Conservation (phyloP, 2,113 vertebrate species). For the Fulica atra region DNA sequence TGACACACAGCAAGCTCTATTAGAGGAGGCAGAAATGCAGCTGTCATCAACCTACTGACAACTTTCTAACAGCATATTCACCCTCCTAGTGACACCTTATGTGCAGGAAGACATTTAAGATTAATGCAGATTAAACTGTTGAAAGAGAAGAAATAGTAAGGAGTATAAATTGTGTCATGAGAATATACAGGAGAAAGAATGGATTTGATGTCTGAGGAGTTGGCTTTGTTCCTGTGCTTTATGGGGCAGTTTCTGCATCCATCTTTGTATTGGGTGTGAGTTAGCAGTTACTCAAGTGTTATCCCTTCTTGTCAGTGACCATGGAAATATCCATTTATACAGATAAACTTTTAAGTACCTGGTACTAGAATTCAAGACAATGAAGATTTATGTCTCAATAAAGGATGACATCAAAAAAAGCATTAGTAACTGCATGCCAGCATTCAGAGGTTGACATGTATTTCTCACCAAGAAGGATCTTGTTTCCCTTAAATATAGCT, state of each 20-base stretch:
- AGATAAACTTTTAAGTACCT: background rate
- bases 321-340: background rate
- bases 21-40: background rate
- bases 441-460: background rate
- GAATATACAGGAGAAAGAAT: background rate
- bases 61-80: background rate
- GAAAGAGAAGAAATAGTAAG: background rate
- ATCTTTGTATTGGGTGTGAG: background rate
- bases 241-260: background rate
- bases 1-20: background rate
- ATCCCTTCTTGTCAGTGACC: background rate
- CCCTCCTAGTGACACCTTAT: background rate
- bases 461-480: background rate
- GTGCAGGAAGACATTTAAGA: background rate
- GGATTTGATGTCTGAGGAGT: background rate
- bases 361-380: background rate
- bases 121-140: background rate
- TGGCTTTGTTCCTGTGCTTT: background rate
- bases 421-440: background rate
- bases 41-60: background rate
- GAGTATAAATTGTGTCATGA: background rate
- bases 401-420: background rate
- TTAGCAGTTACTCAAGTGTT: background rate
- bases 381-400: background rate
- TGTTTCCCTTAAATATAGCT: background rate